phyloP scores from a whole-genome alignment of 2,888 invertebrate genomes.

The Tinea trinotella region DNA sequence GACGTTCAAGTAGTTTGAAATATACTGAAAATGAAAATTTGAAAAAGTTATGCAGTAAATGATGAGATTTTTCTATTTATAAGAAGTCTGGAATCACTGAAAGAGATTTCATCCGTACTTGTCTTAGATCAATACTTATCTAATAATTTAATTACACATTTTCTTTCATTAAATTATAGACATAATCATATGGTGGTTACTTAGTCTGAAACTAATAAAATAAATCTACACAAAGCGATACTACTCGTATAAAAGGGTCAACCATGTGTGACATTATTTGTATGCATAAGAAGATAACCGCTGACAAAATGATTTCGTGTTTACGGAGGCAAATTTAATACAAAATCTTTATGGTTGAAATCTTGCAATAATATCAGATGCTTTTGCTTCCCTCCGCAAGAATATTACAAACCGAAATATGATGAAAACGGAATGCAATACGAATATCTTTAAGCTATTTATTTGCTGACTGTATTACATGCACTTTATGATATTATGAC shows the following conservation, averaged over 20 bases:
- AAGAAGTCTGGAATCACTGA: too few species aligned
- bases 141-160: background rate
- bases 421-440: constrained; percentile 10
- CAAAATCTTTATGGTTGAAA: constrained; percentile 40
- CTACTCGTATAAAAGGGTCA: constrained; percentile 20
- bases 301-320: constrained; percentile 45
- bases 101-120: too few species aligned
- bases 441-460: constrained; percentile 5
- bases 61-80: too few species aligned
- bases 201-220: too few species aligned
- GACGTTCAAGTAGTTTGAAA: too few species aligned
- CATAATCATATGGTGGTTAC: too few species aligned
- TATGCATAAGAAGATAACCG: constrained; percentile 26
- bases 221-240: constrained; percentile 24
- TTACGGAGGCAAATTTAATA: constrained; percentile 44
- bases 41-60: too few species aligned
- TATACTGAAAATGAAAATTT: too few species aligned
- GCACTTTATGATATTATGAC: background rate
- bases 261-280: constrained; percentile 12
- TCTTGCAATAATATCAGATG: constrained; percentile 34
- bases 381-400: constrained; percentile 2
- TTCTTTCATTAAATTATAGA: background rate
- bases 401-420: background rate
- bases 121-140: background rate
- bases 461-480: background rate